Evolutionary conservation across 2,113 vertebrate species (phyloP), one percentile per base, ranked within the genome.

Genomic region (Dinomys branickii): DNA sequence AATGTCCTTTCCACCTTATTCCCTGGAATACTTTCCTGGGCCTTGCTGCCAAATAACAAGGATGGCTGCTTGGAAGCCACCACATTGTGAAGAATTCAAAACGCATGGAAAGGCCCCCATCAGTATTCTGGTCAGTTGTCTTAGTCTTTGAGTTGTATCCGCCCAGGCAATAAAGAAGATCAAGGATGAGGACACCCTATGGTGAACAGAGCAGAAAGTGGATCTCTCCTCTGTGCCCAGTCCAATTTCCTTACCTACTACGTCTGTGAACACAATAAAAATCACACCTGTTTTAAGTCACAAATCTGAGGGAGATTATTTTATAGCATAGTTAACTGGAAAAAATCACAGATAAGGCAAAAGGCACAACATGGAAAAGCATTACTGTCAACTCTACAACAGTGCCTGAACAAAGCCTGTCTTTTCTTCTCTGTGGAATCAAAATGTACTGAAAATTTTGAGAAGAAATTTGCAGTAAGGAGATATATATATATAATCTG

Each of bases 331-430:
- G 35, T 47, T 47, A 83, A 61, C 13, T 91, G 41, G 63, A 73
- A 94, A 50, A 84, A 92, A 88, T 65, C 22, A 80, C 10, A 59
- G 61, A 67, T n/a, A 93, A 88, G 69, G 52, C 63, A 87, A 84
- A 69, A 73, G 63, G 56, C 59, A 75, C 67, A 35, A 28, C 85
- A 73, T 69, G 75, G 69, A 4, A 54, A 61, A 86, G 2, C 30
- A 59, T 73, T 92, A 54, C 82, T 80, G 44, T 85, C 19, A 80
- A 24, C 50, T 73, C 22, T 17, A 75, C 9, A 41, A 28, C 63
- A 94, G 84, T 78, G 4, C 41, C 30, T 78, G 13, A 80, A 69
- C 41, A 80, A 75, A 92, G 54, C 28, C 35, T 69, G 20, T n/a
- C 33, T 52, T 86, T 69, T 7, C 73, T 91, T 84, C 14, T 87